Evolutionary conservation across 2,888 invertebrate species (phyloP).

Genomic region (Cremastobaeus sp.): DNA sequence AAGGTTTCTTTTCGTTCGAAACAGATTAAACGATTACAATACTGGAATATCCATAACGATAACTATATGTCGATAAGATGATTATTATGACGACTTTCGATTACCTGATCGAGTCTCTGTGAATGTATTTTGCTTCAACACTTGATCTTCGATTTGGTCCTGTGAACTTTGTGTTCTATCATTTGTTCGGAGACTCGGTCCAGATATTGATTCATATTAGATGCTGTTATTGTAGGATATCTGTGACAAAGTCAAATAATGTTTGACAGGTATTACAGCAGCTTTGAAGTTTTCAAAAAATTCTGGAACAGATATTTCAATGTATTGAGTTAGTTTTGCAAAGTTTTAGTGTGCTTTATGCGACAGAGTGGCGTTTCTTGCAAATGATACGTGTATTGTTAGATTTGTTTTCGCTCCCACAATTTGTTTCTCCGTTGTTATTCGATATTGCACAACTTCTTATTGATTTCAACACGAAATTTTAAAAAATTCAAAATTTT

Average conservation of each 20-base stretch:
- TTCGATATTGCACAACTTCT: too few relatives aligned
- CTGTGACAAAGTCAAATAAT: conserved; percentile 97
- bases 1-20: too few relatives aligned
- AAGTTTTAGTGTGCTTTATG: conserved; percentile 24
- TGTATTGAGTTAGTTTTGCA: conserved; percentile 15
- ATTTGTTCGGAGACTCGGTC: conserved; percentile 86
- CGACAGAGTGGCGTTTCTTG: conserved; percentile 19
- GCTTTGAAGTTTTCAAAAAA: conserved; percentile 94
- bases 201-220: conserved; percentile 89
- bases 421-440: too few relatives aligned
- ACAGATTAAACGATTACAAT: too few relatives aligned
- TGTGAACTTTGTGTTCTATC: conserved; percentile 82
- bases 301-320: too few relatives aligned
- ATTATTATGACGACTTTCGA: conserved; percentile 10
- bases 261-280: conserved; percentile 92
- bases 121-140: conserved; percentile 96
- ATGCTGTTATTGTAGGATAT: conserved; percentile 89
- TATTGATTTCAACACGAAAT: too few relatives aligned
- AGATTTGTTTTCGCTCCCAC: too few relatives aligned
- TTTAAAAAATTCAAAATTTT: conserved; percentile 11
- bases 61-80: too few relatives aligned
- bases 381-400: too few relatives aligned
- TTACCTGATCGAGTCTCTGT: conserved; percentile 91
- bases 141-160: conserved; percentile 92
- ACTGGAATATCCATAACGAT: too few relatives aligned